These are phyloP conservation scores for Megaceryle maxima DNA, from an alignment of 2,113 vertebrate species.

Conservation along the genomic window DNA sequence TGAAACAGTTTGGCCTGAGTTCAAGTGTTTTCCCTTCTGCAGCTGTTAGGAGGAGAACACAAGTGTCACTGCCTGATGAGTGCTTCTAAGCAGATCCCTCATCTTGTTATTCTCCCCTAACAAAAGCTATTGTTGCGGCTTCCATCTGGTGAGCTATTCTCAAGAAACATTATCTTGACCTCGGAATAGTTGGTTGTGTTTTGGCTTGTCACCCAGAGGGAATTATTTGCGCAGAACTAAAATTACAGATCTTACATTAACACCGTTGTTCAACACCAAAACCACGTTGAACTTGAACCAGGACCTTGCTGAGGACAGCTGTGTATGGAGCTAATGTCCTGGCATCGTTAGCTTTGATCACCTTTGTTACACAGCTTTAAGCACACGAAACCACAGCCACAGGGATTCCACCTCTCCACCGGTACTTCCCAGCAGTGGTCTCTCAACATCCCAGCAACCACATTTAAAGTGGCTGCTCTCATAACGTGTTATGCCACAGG, in stretches of 20 bases:
- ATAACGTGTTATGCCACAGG: too few relatives aligned
- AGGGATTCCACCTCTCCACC: neutral
- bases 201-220: neutral
- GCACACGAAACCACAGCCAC: neutral
- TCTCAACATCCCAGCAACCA: neutral
- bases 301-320: neutral
- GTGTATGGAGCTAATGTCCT: fast-evolving
- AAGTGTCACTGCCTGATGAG: neutral
- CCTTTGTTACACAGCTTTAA: neutral
- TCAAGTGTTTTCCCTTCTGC: neutral
- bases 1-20: neutral
- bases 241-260: neutral
- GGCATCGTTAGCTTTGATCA: neutral
- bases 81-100: neutral
- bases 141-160: neutral
- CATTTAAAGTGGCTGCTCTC: neutral
- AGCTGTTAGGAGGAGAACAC: neutral
- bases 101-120: neutral
- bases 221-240: neutral
- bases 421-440: neutral
- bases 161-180: neutral
- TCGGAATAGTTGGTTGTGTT: neutral
- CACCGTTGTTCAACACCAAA: neutral
- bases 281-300: neutral
- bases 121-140: slow-evolving; percentile 33